Evolutionary conservation across 2,797 vertebrate species (phyloP), one percentile per base, ranked within the genome.

Genomic region (Rhynchotus rufescens): DNA sequence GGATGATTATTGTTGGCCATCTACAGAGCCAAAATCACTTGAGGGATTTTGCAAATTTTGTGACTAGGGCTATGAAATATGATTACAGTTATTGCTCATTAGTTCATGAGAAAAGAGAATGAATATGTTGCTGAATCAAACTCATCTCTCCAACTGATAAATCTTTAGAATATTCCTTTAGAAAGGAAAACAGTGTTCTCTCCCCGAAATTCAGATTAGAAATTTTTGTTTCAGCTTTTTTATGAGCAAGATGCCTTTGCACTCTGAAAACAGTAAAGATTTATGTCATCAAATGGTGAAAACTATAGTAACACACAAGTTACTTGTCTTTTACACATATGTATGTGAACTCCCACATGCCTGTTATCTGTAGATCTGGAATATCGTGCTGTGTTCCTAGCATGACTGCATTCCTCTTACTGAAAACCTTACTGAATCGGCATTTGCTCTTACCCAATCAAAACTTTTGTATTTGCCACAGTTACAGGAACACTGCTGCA

Each of bases 71-170:
- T 77, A 56, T 74, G 42, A 40, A 78, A 74, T 84, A 6, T 17
- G 65, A 71, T 80, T 75, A 51, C 65, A 82, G 3, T 88, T 91
- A 59, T 87, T 90, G 59, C 72, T 73, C 28, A 34, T 80, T 91
- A 73, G 59, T 81, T 94, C 62, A 85, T 66, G 88, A 84, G 83
- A 93, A 88, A 77, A 76, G 44, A 26, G 45, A 84, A 56, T 59
- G 64, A 59, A 8, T 42, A 83, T 83, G 16, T 30, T 49, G 45
- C 56, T 83, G 67, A 92, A 90, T 83, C 49, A 9, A 16, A 36
- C 72, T 77, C 76, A 92, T 15, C 26, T 15, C 64, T 92, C 82
- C 14, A 36, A 73, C 62, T 88, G 65, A 85, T 94, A 69, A 88
- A 57, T 88, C 67, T 68, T 88, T 56, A 57, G n/a, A 56, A 44